A percentile compares a stretch with the other conserved stretches of the same genome.
Evolutionary conservation across 2,888 invertebrate genomes (phyloP).

Genomic region (Salticus scenicus): DNA sequence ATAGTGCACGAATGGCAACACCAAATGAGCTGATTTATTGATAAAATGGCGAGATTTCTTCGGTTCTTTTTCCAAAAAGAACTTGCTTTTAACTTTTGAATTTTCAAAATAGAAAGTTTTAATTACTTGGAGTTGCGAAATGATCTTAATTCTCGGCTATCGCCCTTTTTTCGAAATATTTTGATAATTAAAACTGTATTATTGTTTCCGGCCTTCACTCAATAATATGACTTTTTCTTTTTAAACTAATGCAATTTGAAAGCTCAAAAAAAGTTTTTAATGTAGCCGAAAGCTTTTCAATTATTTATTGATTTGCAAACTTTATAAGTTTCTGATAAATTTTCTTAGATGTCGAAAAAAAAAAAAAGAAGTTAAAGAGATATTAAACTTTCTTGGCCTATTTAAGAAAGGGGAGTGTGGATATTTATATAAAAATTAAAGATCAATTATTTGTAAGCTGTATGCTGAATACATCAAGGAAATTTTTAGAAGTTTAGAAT

Average conservation of each 20-base stretch:
- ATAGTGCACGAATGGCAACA: conserved; percentile 34
- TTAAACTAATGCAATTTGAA: background rate
- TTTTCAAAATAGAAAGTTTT: conserved; percentile 48
- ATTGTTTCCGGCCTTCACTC: background rate
- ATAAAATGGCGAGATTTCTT: conserved; percentile 59
- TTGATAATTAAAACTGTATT: conserved; percentile 16
- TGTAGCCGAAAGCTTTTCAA: too few relatives aligned
- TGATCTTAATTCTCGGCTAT: background rate
- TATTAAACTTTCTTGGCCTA: too few relatives aligned
- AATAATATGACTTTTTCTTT: background rate
- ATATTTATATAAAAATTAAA: too few relatives aligned
- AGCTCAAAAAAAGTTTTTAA: background rate
- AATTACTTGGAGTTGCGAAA: conserved; percentile 31
- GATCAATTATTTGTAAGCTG: too few relatives aligned
- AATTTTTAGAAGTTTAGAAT: too few relatives aligned
- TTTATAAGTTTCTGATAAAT: too few relatives aligned
- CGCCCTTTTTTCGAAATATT: background rate
- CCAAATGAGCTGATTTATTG: conserved; percentile 43
- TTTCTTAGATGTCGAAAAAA: too few relatives aligned
- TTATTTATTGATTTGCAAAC: too few relatives aligned
- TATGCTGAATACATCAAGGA: too few relatives aligned
- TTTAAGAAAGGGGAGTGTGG: too few relatives aligned
- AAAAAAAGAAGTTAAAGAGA: too few relatives aligned
- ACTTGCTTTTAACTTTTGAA: background rate
- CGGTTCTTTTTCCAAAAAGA: conserved; percentile 13